A percentile compares a stretch with the other conserved stretches of the same genome.
Evolutionary conservation across 2,113 vertebrate genomes (phyloP).

Genomic region (Pseudorectes ferrugineus): DNA sequence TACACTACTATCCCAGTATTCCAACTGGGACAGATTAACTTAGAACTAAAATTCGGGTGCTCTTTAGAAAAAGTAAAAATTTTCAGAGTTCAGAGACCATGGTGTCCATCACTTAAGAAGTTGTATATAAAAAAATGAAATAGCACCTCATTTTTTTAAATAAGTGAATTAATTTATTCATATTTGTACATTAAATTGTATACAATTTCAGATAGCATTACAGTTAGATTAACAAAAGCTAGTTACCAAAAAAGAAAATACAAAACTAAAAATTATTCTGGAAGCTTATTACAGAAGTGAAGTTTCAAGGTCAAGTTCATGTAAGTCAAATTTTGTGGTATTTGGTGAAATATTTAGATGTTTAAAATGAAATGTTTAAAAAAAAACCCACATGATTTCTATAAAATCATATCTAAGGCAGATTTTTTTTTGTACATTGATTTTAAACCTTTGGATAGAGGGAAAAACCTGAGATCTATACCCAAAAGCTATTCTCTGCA

Average conservation of each 20-base stretch:
- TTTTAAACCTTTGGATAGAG: constrained; percentile 54
- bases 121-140: background rate
- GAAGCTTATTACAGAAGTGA: constrained; percentile 28
- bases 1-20: background rate
- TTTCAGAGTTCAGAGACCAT: background rate
- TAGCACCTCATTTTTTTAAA: background rate
- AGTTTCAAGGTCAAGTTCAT: background rate
- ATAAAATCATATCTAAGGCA: constrained; percentile 64
- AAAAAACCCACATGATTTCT: constrained; percentile 1
- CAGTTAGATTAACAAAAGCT: constrained; percentile 62
- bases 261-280: constrained; percentile 56
- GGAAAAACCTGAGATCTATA: constrained; percentile 68
- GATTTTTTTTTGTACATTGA: constrained; percentile 41
- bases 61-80: background rate
- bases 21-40: background rate
- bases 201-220: constrained; percentile 16
- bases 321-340: background rate
- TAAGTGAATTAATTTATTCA: constrained; percentile 60
- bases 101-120: background rate
- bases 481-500: constrained; percentile 65
- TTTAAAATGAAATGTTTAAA: background rate
- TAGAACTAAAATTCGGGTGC: background rate
- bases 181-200: constrained; percentile 56
- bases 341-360: constrained; percentile 15
- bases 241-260: constrained; percentile 66